Base-by-base conservation (phyloP, 2,888 invertebrate species). In the Clitarchus hookeri region DNA sequence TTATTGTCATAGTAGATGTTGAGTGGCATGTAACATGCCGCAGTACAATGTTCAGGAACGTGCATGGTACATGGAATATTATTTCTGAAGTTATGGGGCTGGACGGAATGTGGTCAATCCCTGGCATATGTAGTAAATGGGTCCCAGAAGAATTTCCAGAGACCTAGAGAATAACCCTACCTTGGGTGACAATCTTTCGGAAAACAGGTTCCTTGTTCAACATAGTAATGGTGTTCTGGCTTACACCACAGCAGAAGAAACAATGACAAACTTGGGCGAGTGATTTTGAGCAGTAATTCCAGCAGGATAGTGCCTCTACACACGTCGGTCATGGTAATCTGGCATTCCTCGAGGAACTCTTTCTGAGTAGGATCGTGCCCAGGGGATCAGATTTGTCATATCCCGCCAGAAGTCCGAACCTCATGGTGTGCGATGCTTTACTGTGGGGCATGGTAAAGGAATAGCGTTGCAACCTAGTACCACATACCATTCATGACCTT, bases 371-470 rank as follows among this genome's bases (percentile, higher is more conserved):
- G 25, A 12, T 82, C 26, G 44, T 82, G 16, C 25, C 26, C 82
- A 82, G 82, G 12, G 6, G 25, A n/a, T 82, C 12, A 19, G 82
- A 4, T 44, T 26, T 82, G 9, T 6, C 82, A 12, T 82, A 82
- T 82, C 48, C 48, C 48, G 36, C 48, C 11, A 48, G 48, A 48
- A 48, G 16, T 16, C 48, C 16, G 48, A 8, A 27, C 4, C 82
- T 25, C 6, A 8, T 8, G 4, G 19, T 23, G n/a, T 23, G 16
- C 16, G 12, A 19, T 8, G 8, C 25, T n/a, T 82, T 26, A n/a
- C 25, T 82, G 26, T 82, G 25, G 26, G 82, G 19, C 26, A 82
- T 82, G 82, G 6, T 82, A 82, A 82, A 82, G 82, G 26, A 82
- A 82, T 6, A 82, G 26, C 25, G 27, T 82, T 82, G 6, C 82